These are phyloP conservation scores for Gisinianus flammeolus DNA, from an alignment of 2,888 invertebrate species.

Conservation along the genomic window DNA sequence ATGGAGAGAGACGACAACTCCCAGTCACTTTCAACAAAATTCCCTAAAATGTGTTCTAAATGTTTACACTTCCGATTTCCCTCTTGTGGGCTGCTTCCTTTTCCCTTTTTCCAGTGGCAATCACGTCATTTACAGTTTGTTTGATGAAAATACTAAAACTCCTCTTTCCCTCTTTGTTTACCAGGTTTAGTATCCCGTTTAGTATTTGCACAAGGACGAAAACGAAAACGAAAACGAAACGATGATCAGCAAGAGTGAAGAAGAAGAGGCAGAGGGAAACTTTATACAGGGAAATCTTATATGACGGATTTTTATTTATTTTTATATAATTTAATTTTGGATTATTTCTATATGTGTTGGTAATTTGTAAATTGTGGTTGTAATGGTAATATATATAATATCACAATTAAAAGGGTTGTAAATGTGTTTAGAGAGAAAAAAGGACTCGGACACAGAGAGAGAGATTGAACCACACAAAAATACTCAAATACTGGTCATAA, in stretches of 20 bases:
- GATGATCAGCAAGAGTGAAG: not conserved
- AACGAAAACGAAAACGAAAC: not conserved
- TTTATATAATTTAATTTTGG: too few species aligned
- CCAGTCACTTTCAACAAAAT: conserved; percentile 11
- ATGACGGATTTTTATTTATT: too few species aligned
- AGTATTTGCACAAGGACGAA: conserved; percentile 17
- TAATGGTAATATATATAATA: too few species aligned
- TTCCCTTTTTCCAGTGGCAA: conserved; percentile 13
- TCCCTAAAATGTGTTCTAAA: conserved; percentile 12
- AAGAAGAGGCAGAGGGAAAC: not conserved
- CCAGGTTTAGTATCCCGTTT: not conserved
- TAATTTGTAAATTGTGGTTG: too few species aligned
- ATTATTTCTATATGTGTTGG: too few species aligned
- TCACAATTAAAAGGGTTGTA: too few species aligned
- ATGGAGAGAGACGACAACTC: too few species aligned
- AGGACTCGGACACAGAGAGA: not conserved
- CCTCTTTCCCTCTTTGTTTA: not conserved
- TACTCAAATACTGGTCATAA: not conserved
- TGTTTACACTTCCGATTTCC: conserved; percentile 34
- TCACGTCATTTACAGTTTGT: not conserved
- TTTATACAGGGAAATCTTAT: too few species aligned
- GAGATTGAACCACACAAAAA: not conserved
- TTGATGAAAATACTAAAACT: conserved; percentile 25
- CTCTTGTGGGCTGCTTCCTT: conserved; percentile 12
- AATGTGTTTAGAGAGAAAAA: too few species aligned